Evolutionary conservation across 2,113 vertebrate species (phyloP).

Genomic region (Megaceryle maxima): DNA sequence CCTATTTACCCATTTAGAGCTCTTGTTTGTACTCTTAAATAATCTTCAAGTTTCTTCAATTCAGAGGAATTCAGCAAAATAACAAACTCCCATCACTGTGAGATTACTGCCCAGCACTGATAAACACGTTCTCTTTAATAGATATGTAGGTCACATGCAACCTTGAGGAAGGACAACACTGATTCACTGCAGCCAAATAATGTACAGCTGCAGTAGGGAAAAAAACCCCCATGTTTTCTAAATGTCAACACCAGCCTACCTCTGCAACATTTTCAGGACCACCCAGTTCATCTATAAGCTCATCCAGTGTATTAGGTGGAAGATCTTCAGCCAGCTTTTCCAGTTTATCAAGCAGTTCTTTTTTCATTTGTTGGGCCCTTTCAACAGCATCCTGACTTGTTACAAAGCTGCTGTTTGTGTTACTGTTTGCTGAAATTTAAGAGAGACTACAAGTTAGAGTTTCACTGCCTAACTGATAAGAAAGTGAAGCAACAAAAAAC

Average conservation of each 20-base stretch:
- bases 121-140: not conserved
- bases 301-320: slow-evolving; percentile 95
- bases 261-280: slow-evolving; percentile 97
- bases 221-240: not conserved
- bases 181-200: not conserved
- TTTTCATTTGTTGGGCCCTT: slow-evolving; percentile 95
- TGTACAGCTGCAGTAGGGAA: not conserved
- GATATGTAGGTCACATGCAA: not conserved
- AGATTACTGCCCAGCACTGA: not conserved
- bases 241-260: slow-evolving; percentile 69
- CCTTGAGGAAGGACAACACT: not conserved
- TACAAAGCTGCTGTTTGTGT: slow-evolving; percentile 83
- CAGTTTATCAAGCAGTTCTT: slow-evolving; percentile 88
- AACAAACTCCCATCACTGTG: not conserved
- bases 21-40: not conserved
- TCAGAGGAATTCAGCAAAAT: not conserved
- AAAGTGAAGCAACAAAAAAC: not conserved
- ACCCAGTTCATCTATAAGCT: slow-evolving; percentile 96
- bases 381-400: slow-evolving; percentile 97
- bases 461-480: not conserved
- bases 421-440: slow-evolving; percentile 78
- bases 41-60: not conserved
- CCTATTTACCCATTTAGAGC: not conserved
- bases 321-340: slow-evolving; percentile 90
- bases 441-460: not conserved